These are phyloP conservation scores for Protonibea diacanthus DNA, from an alignment of 2,797 vertebrate genomes.

Conservation along the genomic window DNA sequence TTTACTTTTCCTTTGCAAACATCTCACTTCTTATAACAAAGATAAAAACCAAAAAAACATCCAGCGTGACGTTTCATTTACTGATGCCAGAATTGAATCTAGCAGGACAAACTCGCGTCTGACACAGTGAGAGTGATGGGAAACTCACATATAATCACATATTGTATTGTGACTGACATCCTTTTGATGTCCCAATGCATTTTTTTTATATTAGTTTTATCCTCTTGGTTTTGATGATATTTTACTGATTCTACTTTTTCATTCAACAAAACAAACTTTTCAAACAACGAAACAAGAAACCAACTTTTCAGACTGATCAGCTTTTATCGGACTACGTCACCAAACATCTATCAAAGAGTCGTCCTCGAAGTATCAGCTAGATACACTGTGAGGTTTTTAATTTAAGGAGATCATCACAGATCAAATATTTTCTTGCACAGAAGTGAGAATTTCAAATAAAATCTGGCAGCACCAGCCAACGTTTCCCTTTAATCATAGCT, in stretches of 20 bases:
- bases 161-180: neutral
- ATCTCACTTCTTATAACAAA: neutral
- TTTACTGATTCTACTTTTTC: no score
- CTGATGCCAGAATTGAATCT: neutral
- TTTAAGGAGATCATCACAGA: neutral
- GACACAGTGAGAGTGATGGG: no score
- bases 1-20: neutral
- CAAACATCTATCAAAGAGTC: neutral
- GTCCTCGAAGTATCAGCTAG: no score
- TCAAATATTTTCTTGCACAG: neutral
- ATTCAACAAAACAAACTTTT: no score
- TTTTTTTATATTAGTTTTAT: no score
- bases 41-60: neutral
- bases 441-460: neutral
- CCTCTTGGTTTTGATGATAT: no score
- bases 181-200: no score
- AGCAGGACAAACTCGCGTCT: neutral
- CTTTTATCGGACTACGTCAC: neutral
- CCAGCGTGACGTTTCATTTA: neutral
- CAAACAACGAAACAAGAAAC: no score
- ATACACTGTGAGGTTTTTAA: neutral
- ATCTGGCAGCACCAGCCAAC: neutral
- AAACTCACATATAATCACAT: neutral
- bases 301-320: neutral
- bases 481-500: neutral